A percentile compares a stretch with the other conserved stretches of the same genome.
Conservation (phyloP, 2,888 invertebrate species). For the Calliopum simillimum region DNA sequence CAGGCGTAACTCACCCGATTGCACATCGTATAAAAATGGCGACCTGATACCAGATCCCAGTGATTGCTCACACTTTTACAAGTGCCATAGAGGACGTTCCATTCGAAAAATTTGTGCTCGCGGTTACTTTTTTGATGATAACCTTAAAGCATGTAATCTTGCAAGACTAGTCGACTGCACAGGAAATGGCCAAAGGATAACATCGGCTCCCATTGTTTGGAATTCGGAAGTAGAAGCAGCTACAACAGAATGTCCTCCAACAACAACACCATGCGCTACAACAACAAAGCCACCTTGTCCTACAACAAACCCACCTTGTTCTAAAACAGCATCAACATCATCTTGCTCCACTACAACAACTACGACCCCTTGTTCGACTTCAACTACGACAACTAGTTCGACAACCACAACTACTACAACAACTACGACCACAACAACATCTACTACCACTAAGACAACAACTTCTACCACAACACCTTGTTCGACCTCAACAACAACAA, state of each 20-base stretch:
- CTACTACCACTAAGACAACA: background rate
- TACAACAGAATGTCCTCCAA: background rate
- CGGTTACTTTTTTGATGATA: constrained; percentile 26
- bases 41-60: constrained; percentile 21
- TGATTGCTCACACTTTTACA: constrained; percentile 25
- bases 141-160: too few relatives aligned
- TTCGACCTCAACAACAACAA: background rate
- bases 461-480: background rate
- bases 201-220: too few relatives aligned
- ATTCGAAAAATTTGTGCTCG: constrained; percentile 19
- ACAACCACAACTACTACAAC: constrained; percentile 3
- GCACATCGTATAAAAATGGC: constrained; percentile 20
- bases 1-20: constrained; percentile 29
- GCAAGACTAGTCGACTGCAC: too few relatives aligned
- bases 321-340: background rate
- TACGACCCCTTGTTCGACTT: background rate
- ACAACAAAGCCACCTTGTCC: background rate
- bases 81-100: constrained; percentile 22
- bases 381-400: background rate
- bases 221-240: too few relatives aligned
- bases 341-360: background rate
- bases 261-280: constrained; percentile 7
- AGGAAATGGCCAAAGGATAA: too few relatives aligned
- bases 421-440: background rate
- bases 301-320: background rate